These are phyloP conservation scores for Campoplex nolae DNA, from an alignment of 2,888 invertebrate species.

Conservation along the genomic window DNA sequence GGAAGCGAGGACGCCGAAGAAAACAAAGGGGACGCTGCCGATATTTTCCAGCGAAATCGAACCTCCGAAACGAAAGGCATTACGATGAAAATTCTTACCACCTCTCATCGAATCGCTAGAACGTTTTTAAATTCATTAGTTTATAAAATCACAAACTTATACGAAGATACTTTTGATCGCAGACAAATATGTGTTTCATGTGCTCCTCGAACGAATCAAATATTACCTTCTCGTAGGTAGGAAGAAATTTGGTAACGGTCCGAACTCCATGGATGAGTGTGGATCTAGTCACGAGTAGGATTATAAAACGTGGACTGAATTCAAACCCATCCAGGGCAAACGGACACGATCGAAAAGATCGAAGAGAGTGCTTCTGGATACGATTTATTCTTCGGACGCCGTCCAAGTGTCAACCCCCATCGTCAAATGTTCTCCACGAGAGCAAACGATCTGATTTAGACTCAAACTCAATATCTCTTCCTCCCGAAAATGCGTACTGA, in stretches of 20 bases:
- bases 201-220: not conserved
- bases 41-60: not conserved
- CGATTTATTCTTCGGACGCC: not conserved
- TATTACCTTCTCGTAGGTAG: slow-evolving; percentile 26
- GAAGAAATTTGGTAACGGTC: slow-evolving; percentile 74
- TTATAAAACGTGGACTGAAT: slow-evolving; percentile 89
- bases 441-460: not conserved
- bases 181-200: not conserved
- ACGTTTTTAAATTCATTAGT: not conserved
- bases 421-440: slow-evolving; percentile 25
- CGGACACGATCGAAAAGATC: slow-evolving; percentile 64
- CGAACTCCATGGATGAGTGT: slow-evolving; percentile 91
- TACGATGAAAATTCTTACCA: slow-evolving; percentile 21
- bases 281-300: slow-evolving; percentile 91
- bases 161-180: not conserved
- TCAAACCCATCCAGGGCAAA: slow-evolving; percentile 89
- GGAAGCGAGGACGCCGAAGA: slow-evolving; percentile 3
- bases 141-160: not conserved
- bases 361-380: not conserved
- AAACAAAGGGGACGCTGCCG: slow-evolving; percentile 21
- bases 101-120: slow-evolving; percentile 22
- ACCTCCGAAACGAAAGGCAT: not conserved
- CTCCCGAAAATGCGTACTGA: slow-evolving; percentile 15
- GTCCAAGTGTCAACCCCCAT: slow-evolving; percentile 56
- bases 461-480: slow-evolving; percentile 28